These are phyloP conservation scores for Chironomus tepperi DNA, from an alignment of 1,140 invertebrate species.

Conservation along the genomic window DNA sequence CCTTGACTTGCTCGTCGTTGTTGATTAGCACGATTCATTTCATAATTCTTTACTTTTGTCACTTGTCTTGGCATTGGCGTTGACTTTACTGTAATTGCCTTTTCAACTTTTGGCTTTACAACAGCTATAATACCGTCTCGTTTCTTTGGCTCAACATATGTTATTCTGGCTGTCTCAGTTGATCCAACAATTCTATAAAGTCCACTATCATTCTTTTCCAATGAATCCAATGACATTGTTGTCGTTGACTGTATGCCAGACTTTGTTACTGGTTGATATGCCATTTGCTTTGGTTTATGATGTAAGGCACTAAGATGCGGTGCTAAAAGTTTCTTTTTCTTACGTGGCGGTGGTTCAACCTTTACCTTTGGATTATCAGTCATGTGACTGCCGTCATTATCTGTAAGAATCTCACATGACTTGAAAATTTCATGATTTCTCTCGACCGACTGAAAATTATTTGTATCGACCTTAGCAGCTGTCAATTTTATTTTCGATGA, in stretches of 20 bases:
- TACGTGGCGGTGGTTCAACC: neutral
- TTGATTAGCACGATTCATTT: neutral
- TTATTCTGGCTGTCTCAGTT: neutral
- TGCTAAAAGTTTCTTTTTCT: neutral
- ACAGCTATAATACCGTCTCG: neutral
- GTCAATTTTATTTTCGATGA: neutral
- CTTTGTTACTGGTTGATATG: neutral
- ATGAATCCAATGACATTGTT: neutral
- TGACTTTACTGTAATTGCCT: neutral
- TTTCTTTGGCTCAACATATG: neutral
- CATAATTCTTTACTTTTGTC: neutral
- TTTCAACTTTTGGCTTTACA: slow-evolving; percentile 2
- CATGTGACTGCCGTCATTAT: neutral
- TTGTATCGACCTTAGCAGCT: neutral
- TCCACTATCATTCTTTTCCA: slow-evolving; percentile 8
- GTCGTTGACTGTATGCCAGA: neutral
- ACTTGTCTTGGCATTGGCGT: neutral
- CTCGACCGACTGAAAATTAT: neutral
- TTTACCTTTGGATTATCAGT: neutral
- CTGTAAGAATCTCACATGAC: neutral
- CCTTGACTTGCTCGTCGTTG: neutral
- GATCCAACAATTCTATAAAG: neutral
- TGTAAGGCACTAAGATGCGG: neutral
- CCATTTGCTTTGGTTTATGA: neutral
- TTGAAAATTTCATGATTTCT: slow-evolving; percentile 3